phyloP scores from a whole-genome alignment of 2,888 invertebrate species.

The Pachycephus smyrnensis region DNA sequence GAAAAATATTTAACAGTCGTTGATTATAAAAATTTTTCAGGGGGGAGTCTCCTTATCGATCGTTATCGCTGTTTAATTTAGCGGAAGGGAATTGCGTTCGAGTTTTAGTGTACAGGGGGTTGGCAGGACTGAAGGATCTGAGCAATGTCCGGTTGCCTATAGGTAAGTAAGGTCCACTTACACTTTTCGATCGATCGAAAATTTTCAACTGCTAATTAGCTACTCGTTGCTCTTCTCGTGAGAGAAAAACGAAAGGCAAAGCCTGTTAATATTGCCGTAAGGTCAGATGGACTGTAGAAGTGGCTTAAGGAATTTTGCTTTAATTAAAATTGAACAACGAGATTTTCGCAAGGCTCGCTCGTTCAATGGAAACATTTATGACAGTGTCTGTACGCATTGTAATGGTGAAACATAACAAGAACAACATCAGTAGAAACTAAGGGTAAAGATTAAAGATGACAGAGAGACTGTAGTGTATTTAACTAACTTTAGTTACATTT shows the following conservation, averaged over 20 bases:
- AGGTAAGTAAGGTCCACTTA: slow-evolving; percentile 18
- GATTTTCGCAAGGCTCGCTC: slow-evolving; percentile 11
- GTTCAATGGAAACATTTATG: too few species aligned
- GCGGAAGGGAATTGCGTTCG: neutral
- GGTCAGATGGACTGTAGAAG: neutral
- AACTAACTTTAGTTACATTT: too few species aligned
- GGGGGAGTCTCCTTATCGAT: neutral
- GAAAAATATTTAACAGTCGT: too few species aligned
- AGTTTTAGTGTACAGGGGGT: neutral
- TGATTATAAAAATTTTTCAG: slow-evolving; percentile 23
- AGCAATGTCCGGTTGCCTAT: slow-evolving; percentile 14
- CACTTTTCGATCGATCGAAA: slow-evolving; percentile 28
- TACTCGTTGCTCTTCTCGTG: slow-evolving; percentile 23
- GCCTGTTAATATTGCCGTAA: neutral
- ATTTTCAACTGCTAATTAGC: slow-evolving; percentile 47
- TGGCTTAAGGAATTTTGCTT: slow-evolving; percentile 39
- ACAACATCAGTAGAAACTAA: too few species aligned
- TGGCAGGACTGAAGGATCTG: slow-evolving; percentile 7
- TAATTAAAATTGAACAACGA: slow-evolving; percentile 50
- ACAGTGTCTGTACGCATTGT: too few species aligned
- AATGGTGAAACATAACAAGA: too few species aligned
- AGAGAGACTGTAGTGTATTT: too few species aligned
- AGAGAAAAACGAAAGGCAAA: neutral
- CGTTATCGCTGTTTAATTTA: neutral
- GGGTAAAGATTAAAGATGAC: too few species aligned